Evolutionary conservation across 2,888 invertebrate species (phyloP), one percentile per base, ranked within the genome.

Genomic region (Dasypogon diadema): DNA sequence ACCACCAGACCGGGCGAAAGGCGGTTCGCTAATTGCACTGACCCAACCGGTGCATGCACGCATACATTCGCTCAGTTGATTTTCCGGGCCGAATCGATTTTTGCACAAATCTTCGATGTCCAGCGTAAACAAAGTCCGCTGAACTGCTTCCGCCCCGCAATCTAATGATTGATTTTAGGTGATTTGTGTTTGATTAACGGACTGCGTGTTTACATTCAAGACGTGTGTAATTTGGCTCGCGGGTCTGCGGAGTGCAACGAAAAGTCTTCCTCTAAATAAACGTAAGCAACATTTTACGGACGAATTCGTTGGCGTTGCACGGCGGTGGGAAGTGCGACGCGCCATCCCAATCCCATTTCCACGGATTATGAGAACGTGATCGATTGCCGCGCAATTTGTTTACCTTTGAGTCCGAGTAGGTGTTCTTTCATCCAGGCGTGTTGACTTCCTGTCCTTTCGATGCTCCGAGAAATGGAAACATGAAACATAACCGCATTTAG

Each of bases 131-230:
- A 75, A 21, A 58, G 3, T 12, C 24, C 26, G 56, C n/a, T 21
- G 1, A 46, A 30, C 26, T 18, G 51, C 63, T 75, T 75, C 75
- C 55, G 65, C 14, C 26, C 51, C 24, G 72, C 37, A n/a, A n/a
- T 18, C 5, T n/a, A 60, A 56, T 68, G 75, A 75, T 68, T 75
- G 56, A 75, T 75, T 75, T 75, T 75, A 55, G 75, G 68, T 56
- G 56, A 75, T 68, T 75, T 68, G 12, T 75, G 68, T 68, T 75
- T 75, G 68, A 75, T 68, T 75, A 68, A 75, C 68, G 24, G 26
- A 56, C 56, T 68, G 14, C 34, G 16, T 75, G 75, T 75, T 75
- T 75, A 75, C 65, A 73, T 42, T 42, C 21, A 22, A 14, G 65
- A 30, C 34, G 10, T 26, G 37, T 54, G 37, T 65, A 30, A 54